Evolutionary conservation across 2,113 vertebrate genomes (phyloP).

Genomic region (Synodontis membranacea): DNA sequence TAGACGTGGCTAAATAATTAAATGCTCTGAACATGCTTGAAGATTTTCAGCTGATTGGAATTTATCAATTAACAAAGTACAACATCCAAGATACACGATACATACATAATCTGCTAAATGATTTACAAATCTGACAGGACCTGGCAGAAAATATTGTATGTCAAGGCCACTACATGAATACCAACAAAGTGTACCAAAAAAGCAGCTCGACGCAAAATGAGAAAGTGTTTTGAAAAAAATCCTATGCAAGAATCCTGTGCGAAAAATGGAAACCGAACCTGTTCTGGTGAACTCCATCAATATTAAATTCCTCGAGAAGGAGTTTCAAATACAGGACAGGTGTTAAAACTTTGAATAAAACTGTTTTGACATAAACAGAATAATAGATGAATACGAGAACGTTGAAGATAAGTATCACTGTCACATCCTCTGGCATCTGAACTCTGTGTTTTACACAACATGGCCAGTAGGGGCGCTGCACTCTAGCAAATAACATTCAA

Average conservation of each 20-base stretch:
- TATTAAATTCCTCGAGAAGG: neutral
- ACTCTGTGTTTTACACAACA: neutral
- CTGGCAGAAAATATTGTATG: neutral
- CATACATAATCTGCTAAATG: neutral
- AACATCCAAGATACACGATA: too few species aligned
- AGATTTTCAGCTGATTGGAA: neutral
- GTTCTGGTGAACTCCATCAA: neutral
- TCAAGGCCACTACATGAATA: neutral
- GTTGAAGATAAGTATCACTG: neutral
- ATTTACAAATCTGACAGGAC: neutral
- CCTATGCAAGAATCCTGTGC: neutral
- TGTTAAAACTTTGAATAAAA: slow-evolving; percentile 3
- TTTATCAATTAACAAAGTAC: neutral
- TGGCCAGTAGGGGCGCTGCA: slow-evolving; percentile 39
- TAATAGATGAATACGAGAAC: neutral
- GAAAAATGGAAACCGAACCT: neutral
- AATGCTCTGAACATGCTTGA: neutral
- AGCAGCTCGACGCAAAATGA: neutral
- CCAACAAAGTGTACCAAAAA: neutral
- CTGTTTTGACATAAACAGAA: slow-evolving; percentile 8
- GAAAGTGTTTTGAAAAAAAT: neutral
- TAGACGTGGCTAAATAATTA: neutral
- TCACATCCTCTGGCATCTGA: neutral
- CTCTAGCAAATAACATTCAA: slow-evolving; percentile 23
- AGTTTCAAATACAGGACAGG: neutral